Evolutionary conservation across 2,113 vertebrate species (phyloP).

Genomic region (Carlito syrichta): DNA sequence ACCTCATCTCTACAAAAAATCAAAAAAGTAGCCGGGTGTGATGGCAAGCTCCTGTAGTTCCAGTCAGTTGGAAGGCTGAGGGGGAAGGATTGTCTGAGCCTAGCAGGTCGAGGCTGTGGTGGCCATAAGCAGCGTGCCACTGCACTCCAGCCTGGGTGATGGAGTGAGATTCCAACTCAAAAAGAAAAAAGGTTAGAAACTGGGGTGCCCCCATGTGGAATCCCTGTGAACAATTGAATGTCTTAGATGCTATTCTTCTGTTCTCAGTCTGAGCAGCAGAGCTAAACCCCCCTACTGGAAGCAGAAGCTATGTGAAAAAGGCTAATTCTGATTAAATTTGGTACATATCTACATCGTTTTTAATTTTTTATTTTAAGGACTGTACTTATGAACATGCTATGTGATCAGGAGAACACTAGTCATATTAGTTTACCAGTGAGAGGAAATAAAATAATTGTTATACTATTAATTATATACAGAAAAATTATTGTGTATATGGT

Average conservation of each 20-base stretch:
- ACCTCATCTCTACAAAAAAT: too few relatives aligned
- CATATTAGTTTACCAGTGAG: not conserved
- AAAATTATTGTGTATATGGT: not conserved
- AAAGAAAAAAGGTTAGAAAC: not conserved
- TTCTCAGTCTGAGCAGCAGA: too few relatives aligned
- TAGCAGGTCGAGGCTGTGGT: too few relatives aligned
- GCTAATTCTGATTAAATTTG: not conserved
- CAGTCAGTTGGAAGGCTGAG: too few relatives aligned
- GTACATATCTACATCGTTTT: not conserved
- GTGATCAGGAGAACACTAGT: not conserved
- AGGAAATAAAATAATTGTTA: conserved; percentile 4
- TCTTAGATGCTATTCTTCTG: not conserved
- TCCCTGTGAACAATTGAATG: not conserved
- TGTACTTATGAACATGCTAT: not conserved
- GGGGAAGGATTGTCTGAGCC: too few relatives aligned
- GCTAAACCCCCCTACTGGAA: too few relatives aligned
- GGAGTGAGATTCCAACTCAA: too few relatives aligned
- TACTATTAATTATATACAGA: not conserved
- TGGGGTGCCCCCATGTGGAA: not conserved
- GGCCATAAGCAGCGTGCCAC: too few relatives aligned
- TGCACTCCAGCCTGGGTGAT: too few relatives aligned
- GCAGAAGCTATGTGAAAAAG: not conserved
- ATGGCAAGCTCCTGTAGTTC: too few relatives aligned
- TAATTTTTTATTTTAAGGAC: not conserved
- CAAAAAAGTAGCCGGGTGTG: too few relatives aligned